Conservation (phyloP, 2,113 vertebrate genomes). For the Pandion haliaetus region DNA sequence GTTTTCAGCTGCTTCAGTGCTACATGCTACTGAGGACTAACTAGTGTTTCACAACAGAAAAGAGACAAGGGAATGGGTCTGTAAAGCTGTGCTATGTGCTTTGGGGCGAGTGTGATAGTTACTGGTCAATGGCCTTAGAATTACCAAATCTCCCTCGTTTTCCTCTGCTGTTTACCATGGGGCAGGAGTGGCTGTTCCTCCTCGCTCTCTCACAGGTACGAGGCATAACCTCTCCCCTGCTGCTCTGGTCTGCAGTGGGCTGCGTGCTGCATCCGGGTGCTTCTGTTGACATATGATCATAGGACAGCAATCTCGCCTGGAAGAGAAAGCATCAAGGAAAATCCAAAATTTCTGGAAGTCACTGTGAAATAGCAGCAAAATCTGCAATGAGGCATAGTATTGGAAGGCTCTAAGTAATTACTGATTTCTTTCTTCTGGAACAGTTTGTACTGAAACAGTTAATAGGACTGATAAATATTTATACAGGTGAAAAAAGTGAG, state of each 20-base stretch:
- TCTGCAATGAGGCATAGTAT: neutral
- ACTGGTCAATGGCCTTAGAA: neutral
- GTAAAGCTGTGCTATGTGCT: neutral
- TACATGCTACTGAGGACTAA: neutral
- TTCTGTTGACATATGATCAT: neutral
- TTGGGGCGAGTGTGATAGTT: neutral
- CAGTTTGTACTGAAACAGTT: neutral
- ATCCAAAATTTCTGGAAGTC: neutral
- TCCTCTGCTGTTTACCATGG: neutral
- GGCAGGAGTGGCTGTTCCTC: neutral
- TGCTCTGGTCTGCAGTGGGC: neutral
- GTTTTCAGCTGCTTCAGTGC: neutral
- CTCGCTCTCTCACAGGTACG: fast-evolving
- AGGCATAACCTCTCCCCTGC: neutral
- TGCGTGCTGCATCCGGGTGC: fast-evolving
- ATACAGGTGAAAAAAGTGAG: neutral
- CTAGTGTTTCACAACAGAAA: neutral
- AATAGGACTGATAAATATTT: neutral
- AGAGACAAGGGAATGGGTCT: neutral
- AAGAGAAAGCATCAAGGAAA: neutral
- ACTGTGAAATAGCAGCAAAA: neutral
- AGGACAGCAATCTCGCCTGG: neutral
- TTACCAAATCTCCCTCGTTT: neutral
- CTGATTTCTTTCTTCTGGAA: neutral
- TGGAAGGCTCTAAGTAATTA: neutral